Base-by-base conservation (phyloP, 2,797 vertebrate genomes). In the Rachycentron canadum region DNA sequence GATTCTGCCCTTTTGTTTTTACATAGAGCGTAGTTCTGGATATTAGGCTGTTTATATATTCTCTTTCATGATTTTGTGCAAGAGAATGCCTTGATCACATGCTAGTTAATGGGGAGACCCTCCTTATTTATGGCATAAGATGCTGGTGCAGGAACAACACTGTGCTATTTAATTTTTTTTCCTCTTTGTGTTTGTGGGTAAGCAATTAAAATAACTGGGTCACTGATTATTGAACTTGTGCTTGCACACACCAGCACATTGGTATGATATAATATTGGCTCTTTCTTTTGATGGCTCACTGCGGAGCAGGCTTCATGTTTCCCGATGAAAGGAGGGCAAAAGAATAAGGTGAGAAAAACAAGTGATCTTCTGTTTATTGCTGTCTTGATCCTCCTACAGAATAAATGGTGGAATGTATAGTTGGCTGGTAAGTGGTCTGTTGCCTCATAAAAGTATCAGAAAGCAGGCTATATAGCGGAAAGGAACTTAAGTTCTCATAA, bases 121-220 rank as follows among this genome's bases (percentile, higher is more conserved):
- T 88, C 84, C 68, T 86, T 92, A 88, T 93, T 92, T 92, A 93
- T 90, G 86, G 86, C 79, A 76, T 79, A 86, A 72, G 73, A 91
- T 76, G 82, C 82, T 80, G 71, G 69, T 87, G 85, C 71, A 90
- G 73, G 89, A 95, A 94, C 90, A 93, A 92, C 88, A 84, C 82
- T 90, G 86, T 81, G 80, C 83, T 91, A 89, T 94, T 93, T 92
- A 91, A 92, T 78, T 90, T 89, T 88, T 91, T 81, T 70, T 58
- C 61, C 28, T 85, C 84, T 92, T 91, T 93, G 89, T 92, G 91
- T 95, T 94, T 93, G 88, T 86, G 89, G 89, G 84, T 95, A 92
- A 91, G 93, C 94, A 95, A 95, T 95, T 95, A 94, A 95, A 95
- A 94, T 88, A 95, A 94, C 88, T 95, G 90, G 94, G 95, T 95